Conservation (phyloP, 2,113 vertebrate genomes). For the Erinaceus europaeus region DNA sequence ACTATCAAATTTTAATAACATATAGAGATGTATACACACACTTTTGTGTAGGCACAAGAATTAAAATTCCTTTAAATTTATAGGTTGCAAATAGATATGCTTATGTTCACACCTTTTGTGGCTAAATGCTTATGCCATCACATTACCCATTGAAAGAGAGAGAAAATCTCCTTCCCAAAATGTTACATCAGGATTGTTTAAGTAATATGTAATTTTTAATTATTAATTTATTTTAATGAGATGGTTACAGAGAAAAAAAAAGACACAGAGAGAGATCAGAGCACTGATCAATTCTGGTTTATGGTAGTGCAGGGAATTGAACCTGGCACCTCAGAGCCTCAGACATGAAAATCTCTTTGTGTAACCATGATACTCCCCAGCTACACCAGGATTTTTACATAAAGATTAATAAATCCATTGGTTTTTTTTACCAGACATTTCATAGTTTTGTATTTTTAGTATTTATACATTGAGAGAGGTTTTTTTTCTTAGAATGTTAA, state of each 20-base stretch:
- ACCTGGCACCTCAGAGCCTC: too few species aligned
- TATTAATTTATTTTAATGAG: too few species aligned
- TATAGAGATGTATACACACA: background rate
- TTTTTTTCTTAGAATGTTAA: too few species aligned
- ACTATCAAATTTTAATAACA: background rate
- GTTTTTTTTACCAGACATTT: constrained; percentile 30
- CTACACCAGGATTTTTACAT: too few species aligned
- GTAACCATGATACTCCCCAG: too few species aligned
- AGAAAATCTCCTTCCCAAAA: background rate
- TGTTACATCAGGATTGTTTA: background rate
- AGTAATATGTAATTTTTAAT: too few species aligned
- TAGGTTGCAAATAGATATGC: background rate
- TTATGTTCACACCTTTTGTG: background rate
- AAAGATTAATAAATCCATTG: constrained; percentile 14
- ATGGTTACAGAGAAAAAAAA: too few species aligned
- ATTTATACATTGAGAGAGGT: background rate
- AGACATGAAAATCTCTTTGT: too few species aligned
- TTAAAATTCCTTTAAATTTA: constrained; percentile 14
- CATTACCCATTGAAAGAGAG: constrained; percentile 31
- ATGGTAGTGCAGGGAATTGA: too few species aligned
- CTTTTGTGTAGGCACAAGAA: background rate
- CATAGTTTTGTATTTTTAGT: background rate
- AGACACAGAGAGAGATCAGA: too few species aligned
- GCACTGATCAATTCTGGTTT: too few species aligned
- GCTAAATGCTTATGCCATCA: background rate